Percentiles rank a stretch among this genome's conserved stretches.
phyloP scores from a whole-genome alignment of 2,113 vertebrate species.

The Oncorhynchus mykiss region DNA sequence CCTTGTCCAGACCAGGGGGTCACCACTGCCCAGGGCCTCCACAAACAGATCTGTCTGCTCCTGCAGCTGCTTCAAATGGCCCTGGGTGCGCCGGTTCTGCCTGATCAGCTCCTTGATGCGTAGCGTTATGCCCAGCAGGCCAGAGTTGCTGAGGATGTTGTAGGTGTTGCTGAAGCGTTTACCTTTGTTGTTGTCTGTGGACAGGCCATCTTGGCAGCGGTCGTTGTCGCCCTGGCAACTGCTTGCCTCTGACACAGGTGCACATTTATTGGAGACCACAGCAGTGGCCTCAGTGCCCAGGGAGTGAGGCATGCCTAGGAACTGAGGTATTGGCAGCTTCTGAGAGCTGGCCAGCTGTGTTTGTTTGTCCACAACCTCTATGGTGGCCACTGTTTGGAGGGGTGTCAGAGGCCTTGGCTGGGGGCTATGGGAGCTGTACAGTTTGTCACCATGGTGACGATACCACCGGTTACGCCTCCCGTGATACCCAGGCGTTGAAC shows the following conservation, averaged over 20 bases:
- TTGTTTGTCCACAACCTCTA: conserved; percentile 25
- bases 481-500: conserved; percentile 31
- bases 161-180: conserved; percentile 89
- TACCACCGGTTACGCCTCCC: conserved; percentile 44
- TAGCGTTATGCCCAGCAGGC: conserved; percentile 87
- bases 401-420: conserved; percentile 19
- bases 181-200: conserved; percentile 69
- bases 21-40: conserved; percentile 80
- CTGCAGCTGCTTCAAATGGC: conserved; percentile 82
- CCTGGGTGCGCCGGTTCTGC: conserved; percentile 86
- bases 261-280: conserved; percentile 23
- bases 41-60: conserved; percentile 85
- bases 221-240: conserved; percentile 24
- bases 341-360: conserved; percentile 16
- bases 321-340: conserved; percentile 16
- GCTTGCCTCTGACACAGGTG: conserved; percentile 17
- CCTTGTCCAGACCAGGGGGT: conserved; percentile 84
- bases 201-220: conserved; percentile 45
- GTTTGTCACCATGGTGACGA: conserved; percentile 46
- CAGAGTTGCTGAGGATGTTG: conserved; percentile 82
- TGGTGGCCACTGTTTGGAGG: conserved; percentile 19
- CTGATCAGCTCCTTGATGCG: conserved; percentile 92
- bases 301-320: conserved; percentile 24
- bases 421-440: conserved; percentile 29
- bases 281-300: conserved; percentile 20